phyloP scores from a whole-genome alignment of 2,797 vertebrate species.

The Chiloscyllium punctatum region DNA sequence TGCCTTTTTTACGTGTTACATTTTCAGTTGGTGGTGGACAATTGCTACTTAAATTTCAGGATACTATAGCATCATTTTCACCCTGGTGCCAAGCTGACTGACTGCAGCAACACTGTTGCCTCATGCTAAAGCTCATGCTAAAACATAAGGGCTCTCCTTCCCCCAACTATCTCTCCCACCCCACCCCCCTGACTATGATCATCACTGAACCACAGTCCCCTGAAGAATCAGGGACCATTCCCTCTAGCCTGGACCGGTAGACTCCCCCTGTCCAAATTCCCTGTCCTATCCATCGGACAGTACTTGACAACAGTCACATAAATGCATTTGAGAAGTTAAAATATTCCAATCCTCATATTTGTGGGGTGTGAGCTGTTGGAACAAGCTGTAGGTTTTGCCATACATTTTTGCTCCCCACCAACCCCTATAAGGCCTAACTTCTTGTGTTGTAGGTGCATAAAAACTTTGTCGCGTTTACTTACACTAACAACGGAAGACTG shows the following conservation, averaged over 20 bases:
- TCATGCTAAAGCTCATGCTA: background rate
- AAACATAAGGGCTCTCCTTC: background rate
- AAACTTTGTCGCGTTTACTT: background rate
- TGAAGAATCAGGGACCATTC: background rate
- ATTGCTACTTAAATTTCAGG: background rate
- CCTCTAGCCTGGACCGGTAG: no score
- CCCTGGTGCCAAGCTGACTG: background rate
- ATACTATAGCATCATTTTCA: background rate
- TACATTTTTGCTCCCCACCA: background rate
- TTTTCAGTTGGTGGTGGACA: background rate
- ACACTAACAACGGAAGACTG: background rate
- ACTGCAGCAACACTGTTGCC: background rate
- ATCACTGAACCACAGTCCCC: background rate
- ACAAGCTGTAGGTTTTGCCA: background rate
- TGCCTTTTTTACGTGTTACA: background rate
- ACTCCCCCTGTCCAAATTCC: no score
- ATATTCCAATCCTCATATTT: background rate
- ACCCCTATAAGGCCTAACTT: background rate
- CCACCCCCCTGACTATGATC: background rate
- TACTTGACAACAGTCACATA: background rate
- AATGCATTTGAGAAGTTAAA: background rate
- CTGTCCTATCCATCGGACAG: background rate
- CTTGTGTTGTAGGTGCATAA: background rate
- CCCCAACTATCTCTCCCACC: background rate
- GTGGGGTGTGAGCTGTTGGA: background rate